A percentile compares a stretch with the other conserved stretches of the same genome.
Evolutionary conservation across 2,113 vertebrate species (phyloP).

Genomic region (Xyrauchen texanus): DNA sequence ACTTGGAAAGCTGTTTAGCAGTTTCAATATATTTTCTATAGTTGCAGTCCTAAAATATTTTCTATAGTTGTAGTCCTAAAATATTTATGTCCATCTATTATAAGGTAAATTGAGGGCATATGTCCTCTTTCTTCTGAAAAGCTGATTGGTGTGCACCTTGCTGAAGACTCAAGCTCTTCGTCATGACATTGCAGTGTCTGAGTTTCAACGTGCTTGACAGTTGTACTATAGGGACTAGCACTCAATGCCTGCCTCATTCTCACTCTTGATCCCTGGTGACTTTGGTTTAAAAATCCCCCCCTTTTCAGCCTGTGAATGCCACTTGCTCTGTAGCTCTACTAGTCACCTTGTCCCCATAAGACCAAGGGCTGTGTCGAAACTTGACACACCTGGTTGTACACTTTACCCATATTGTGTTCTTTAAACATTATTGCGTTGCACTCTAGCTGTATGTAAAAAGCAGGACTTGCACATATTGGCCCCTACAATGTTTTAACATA

Average conservation of each 20-base stretch:
- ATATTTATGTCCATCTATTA: no score
- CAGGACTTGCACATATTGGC: background rate
- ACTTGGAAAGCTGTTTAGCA: no score
- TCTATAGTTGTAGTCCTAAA: no score
- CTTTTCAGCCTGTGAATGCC: conserved; percentile 7
- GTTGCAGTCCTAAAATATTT: no score
- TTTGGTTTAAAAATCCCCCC: conserved; percentile 25
- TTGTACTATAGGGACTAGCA: conserved; percentile 20
- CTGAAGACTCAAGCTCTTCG: background rate
- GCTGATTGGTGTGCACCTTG: conserved; percentile 6
- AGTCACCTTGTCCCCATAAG: conserved; percentile 27
- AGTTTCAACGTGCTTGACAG: conserved; percentile 34
- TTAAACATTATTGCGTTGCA: no score
- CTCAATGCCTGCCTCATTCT: conserved; percentile 29
- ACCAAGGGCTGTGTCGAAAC: background rate
- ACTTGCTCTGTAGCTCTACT: conserved; percentile 1
- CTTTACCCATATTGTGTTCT: background rate
- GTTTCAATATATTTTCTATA: no score
- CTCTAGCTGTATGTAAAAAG: no score
- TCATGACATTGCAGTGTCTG: conserved; percentile 14
- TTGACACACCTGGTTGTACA: background rate
- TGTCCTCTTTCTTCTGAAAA: background rate
- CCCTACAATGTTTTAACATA: no score
- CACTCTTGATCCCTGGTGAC: conserved; percentile 23
- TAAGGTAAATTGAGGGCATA: background rate